Evolutionary conservation across 2,797 vertebrate species (phyloP).

Genomic region (Diglossa cyanea): DNA sequence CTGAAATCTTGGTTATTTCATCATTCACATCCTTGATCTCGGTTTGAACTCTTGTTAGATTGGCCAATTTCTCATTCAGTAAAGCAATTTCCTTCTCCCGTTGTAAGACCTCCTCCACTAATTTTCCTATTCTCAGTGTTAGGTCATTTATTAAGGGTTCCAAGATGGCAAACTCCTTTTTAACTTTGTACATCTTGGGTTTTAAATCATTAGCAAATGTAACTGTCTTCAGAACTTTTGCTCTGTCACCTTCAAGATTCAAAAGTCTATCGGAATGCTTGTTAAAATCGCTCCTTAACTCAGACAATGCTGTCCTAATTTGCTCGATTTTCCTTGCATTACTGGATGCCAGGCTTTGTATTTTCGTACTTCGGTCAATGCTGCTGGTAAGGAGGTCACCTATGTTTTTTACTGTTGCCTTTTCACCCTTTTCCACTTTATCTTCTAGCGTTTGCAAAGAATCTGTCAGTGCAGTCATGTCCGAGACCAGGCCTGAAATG

Average conservation of each 20-base stretch:
- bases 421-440: constrained; percentile 81
- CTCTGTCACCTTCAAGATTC: constrained; percentile 85
- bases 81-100: constrained; percentile 81
- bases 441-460: constrained; percentile 82
- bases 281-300: constrained; percentile 74
- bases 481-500: constrained; percentile 87
- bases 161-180: constrained; percentile 83
- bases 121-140: constrained; percentile 84
- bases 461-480: constrained; percentile 79
- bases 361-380: constrained; percentile 82
- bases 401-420: constrained; percentile 82
- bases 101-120: constrained; percentile 82
- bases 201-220: constrained; percentile 90
- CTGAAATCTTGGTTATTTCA: constrained; percentile 66
- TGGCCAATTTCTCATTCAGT: constrained; percentile 82
- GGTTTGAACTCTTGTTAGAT: constrained; percentile 76
- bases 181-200: constrained; percentile 87
- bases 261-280: constrained; percentile 77
- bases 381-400: constrained; percentile 86
- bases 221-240: constrained; percentile 85
- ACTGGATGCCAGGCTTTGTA: constrained; percentile 80
- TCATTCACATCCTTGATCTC: constrained; percentile 69
- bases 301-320: constrained; percentile 72
- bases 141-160: constrained; percentile 87
- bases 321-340: constrained; percentile 79